Evolutionary conservation across 2,113 vertebrate species (phyloP).

Genomic region (Mustela nigripes): DNA sequence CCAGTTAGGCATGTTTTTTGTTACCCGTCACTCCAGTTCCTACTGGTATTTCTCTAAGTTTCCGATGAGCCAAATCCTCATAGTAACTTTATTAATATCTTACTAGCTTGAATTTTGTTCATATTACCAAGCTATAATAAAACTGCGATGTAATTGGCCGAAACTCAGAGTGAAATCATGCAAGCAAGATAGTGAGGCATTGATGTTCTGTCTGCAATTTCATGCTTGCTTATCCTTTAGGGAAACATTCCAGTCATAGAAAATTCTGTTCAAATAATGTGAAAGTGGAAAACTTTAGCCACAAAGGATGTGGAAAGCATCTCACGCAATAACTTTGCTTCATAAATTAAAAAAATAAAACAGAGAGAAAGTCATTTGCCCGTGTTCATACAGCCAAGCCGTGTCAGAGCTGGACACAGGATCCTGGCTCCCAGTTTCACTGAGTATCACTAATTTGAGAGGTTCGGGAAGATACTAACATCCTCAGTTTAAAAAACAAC

Average conservation of each 20-base stretch:
- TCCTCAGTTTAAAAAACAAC: background rate
- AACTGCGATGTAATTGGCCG: background rate
- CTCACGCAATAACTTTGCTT: background rate
- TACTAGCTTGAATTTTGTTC: background rate
- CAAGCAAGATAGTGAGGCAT: accelerated
- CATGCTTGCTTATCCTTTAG: background rate
- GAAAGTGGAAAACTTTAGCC: background rate
- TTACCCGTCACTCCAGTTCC: background rate
- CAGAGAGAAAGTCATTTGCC: background rate
- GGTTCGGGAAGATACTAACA: background rate
- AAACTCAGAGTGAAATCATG: background rate
- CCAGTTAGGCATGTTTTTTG: background rate
- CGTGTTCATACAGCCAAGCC: accelerated
- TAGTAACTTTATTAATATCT: conserved; percentile 6
- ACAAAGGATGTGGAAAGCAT: background rate
- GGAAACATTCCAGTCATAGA: background rate
- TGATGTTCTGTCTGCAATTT: background rate
- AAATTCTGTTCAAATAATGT: background rate
- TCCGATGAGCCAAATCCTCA: background rate
- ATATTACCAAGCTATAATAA: background rate
- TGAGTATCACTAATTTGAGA: no score
- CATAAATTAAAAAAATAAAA: background rate
- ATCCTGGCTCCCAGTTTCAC: background rate
- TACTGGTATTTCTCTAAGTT: background rate
- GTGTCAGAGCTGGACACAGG: background rate